Evolutionary conservation across 2,888 invertebrate genomes (phyloP).

Genomic region (Panzeria rudis): DNA sequence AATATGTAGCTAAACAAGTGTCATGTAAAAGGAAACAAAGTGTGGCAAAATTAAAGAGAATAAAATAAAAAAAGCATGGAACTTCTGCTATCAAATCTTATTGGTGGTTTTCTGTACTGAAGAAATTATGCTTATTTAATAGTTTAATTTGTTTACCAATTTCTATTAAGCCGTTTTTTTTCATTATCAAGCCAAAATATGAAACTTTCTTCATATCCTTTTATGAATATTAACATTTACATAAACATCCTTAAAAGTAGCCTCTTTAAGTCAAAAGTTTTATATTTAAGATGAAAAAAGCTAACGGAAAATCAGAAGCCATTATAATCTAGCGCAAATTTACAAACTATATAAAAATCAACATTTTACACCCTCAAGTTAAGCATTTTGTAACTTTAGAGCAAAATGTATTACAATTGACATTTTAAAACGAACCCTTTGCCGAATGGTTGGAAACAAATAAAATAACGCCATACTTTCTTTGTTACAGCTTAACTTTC

Average conservation of each 20-base stretch:
- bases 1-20: no score
- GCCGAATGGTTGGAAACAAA: neutral
- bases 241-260: no score
- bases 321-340: neutral
- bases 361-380: neutral
- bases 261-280: neutral
- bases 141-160: neutral
- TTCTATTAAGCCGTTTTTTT: neutral
- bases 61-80: neutral
- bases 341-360: neutral
- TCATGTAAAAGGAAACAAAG: no score
- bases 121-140: neutral
- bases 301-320: neutral
- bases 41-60: neutral
- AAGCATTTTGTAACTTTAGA: neutral
- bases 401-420: neutral
- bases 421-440: neutral
- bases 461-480: neutral
- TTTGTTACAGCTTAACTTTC: neutral
- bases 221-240: no score
- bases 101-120: neutral
- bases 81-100: neutral
- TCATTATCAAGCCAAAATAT: no score
- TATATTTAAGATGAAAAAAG: neutral
- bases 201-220: no score